Percentiles rank a stretch among this genome's conserved stretches.
Evolutionary conservation across 2,888 invertebrate genomes (phyloP).

Genomic region (Volucella zonaria): DNA sequence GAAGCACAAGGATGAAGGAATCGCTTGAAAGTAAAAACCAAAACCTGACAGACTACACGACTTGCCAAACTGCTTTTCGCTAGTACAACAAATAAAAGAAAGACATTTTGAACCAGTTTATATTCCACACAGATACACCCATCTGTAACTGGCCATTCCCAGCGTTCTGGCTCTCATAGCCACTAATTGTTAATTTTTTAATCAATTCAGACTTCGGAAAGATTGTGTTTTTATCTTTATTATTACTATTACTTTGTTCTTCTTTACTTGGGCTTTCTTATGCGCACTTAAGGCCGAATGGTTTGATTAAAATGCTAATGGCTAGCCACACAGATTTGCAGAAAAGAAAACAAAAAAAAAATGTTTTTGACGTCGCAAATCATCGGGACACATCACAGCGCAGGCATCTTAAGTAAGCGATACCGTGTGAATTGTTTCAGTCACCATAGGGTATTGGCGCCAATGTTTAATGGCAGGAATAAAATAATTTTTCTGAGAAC

Average conservation of each 20-base stretch:
- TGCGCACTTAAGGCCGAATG: constrained; percentile 38
- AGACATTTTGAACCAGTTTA: constrained; percentile 51
- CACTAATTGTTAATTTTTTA: constrained; percentile 50
- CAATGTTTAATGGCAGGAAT: too few relatives aligned
- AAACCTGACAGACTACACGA: constrained; percentile 16
- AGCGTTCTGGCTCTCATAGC: constrained; percentile 16
- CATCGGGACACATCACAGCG: constrained; percentile 22
- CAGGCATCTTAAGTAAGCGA: constrained; percentile 10
- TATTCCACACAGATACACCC: background rate
- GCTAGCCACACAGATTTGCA: constrained; percentile 6
- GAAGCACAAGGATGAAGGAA: constrained; percentile 3
- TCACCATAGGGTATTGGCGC: constrained; percentile 1
- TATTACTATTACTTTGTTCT: constrained; percentile 12
- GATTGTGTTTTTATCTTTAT: too few relatives aligned
- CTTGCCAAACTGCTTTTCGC: constrained; percentile 21
- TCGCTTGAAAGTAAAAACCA: constrained; percentile 2
- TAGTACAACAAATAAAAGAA: background rate
- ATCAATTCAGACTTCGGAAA: constrained; percentile 21
- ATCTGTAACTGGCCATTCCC: constrained; percentile 8
- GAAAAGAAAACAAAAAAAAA: constrained; percentile 3
- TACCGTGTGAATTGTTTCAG: constrained; percentile 42
- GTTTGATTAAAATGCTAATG: constrained; percentile 50
- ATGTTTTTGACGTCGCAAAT: constrained; percentile 26
- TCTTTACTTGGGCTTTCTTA: constrained; percentile 1
- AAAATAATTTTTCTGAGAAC: too few relatives aligned